Base-by-base conservation (phyloP, 2,113 vertebrate species). In the Mola mola region DNA sequence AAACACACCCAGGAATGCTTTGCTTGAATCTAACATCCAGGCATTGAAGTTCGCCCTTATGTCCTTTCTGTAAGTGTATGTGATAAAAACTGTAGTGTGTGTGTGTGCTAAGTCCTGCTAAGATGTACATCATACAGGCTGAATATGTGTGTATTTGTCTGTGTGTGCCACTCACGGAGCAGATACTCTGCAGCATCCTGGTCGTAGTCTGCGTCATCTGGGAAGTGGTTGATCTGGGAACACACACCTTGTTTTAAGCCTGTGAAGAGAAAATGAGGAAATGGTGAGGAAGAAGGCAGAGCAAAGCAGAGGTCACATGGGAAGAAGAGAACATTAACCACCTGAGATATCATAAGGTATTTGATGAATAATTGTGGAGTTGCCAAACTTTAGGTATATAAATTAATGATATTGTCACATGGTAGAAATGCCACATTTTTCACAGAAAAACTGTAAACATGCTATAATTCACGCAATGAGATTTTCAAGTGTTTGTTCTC, bases 221-320 rank as follows among this genome's bases (percentile, higher is more conserved):
- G 95, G 76, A 97, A 96, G 59, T 97, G 95, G 87, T 97, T 95
- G 83, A 97, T 97, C 90, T 96, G 94, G 63, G 94, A 94, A 76
- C 95, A 97, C 49, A 95, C 90, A 4, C 95, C 95, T 88, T 93
- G 90, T 83, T 93, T 95, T 88, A 94, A 31, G 29, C 94, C 94
- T 96, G 87, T 3, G 74, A 51, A 38, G 55, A 41, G 8, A 49
- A 1, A 11, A 33, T 41, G 46, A 33, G 6, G 42, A 33, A 44
- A 43, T 66, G 22, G 46, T 20, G 16, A 50, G 47, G 10, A 10
- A 8, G 11, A 17, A 7, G 16, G 19, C 17, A 26, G 2, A 17
- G 22, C n/a, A 49, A 26, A 31, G n/a, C n/a, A n/a, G 26, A 6
- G n/a, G 10, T 16, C 26, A 33, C 4, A 21, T 24, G 9, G 3